phyloP scores from a whole-genome alignment of 2,113 vertebrate genomes.

The Pituophis catenifer region DNA sequence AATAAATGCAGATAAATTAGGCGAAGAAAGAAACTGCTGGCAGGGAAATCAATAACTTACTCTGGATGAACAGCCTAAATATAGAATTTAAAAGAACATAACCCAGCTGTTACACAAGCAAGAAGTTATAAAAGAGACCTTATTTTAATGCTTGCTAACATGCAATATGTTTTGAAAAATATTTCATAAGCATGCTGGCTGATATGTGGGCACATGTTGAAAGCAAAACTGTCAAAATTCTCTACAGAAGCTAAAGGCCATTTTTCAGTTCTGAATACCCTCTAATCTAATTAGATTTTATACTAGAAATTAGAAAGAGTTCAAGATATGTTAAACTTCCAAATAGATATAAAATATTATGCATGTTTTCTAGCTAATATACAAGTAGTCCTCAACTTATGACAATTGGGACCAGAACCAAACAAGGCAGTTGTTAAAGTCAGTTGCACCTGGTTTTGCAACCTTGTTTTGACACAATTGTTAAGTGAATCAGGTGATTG shows the following conservation, averaged over 20 bases:
- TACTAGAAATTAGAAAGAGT: background rate
- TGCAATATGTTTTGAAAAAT: background rate
- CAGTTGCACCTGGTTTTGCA: background rate
- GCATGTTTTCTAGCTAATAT: background rate
- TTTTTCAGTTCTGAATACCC: background rate
- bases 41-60: slow-evolving; percentile 12
- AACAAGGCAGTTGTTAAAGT: background rate
- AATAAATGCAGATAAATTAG: slow-evolving; percentile 13
- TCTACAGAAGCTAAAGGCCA: background rate
- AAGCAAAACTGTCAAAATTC: background rate
- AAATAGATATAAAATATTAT: background rate
- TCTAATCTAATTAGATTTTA: background rate
- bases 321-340: background rate
- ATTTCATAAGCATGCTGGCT: slow-evolving; percentile 13
- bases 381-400: background rate
- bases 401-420: background rate
- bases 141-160: background rate
- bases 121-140: slow-evolving; percentile 4
- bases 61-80: slow-evolving; percentile 19
- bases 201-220: background rate
- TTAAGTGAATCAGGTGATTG: background rate
- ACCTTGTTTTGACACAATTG: background rate
- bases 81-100: slow-evolving; percentile 18
- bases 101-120: slow-evolving; percentile 13
- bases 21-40: slow-evolving; percentile 26